A percentile compares a stretch with the other conserved stretches of the same genome.
phyloP scores from a whole-genome alignment of 2,113 vertebrate species.

The Phocoena phocoena region DNA sequence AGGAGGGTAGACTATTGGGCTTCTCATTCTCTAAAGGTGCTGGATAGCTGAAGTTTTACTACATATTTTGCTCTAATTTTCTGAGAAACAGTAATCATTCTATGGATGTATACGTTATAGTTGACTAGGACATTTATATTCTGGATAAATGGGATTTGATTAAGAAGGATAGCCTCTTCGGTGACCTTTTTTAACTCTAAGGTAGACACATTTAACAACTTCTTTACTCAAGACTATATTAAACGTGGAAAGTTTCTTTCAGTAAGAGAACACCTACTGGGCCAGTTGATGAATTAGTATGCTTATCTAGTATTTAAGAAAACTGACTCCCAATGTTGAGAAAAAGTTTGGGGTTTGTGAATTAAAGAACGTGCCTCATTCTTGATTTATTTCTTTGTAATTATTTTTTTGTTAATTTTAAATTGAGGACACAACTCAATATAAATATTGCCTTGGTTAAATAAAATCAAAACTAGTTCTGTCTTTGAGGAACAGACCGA shows the following conservation, averaged over 20 bases:
- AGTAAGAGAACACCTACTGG: background rate
- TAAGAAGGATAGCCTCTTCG: background rate
- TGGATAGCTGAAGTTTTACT: conserved; percentile 18
- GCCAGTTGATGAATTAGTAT: background rate
- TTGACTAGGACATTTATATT: conserved; percentile 3
- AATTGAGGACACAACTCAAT: background rate
- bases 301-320: conserved; percentile 33
- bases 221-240: background rate
- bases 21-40: background rate
- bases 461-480: conserved; percentile 32
- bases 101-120: background rate
- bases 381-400: background rate
- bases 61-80: background rate
- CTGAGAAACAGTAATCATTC: background rate
- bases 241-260: background rate
- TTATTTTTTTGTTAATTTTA: conserved; percentile 27
- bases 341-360: conserved; percentile 49
- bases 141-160: conserved; percentile 27
- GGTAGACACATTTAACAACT: background rate
- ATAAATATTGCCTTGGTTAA: conserved; percentile 11
- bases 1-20: background rate
- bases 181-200: conserved; percentile 10
- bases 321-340: background rate
- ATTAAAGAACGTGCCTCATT: background rate
- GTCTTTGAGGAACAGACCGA: background rate